phyloP scores from a whole-genome alignment of 2,888 invertebrate genomes.

The Sminthurides aquaticus region DNA sequence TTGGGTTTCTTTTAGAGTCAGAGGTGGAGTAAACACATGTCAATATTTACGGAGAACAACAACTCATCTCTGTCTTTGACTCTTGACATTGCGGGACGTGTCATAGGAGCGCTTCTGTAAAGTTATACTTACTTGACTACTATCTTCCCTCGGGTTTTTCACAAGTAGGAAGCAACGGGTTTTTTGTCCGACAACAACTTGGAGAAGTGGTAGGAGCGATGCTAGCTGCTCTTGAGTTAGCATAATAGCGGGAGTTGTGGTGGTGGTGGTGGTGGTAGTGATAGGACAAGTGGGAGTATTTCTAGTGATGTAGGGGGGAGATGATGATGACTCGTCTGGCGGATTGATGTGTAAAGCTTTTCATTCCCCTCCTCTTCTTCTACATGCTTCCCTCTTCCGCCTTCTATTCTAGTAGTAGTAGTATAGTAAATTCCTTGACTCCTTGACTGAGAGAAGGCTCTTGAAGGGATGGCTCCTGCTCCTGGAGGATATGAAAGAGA shows the following conservation, averaged over 20 bases:
- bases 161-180: not conserved
- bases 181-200: not conserved
- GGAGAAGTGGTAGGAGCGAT: not conserved
- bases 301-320: not conserved
- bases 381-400: not conserved
- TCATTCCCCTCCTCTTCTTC: not conserved
- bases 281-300: not conserved
- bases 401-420: not conserved
- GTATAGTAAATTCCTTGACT: too few relatives aligned
- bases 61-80: not conserved
- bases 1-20: not conserved
- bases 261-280: not conserved
- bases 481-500: too few relatives aligned
- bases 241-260: not conserved
- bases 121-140: not conserved
- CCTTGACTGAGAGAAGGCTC: too few relatives aligned
- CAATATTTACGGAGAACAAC: not conserved
- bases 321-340: not conserved
- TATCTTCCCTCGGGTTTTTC: not conserved
- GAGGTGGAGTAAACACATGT: not conserved
- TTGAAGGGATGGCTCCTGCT: too few relatives aligned
- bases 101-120: not conserved
- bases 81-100: not conserved
- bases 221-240: not conserved
- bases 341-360: not conserved